Evolutionary conservation across 2,888 invertebrate species (phyloP).

Genomic region (Oligia strigilis): DNA sequence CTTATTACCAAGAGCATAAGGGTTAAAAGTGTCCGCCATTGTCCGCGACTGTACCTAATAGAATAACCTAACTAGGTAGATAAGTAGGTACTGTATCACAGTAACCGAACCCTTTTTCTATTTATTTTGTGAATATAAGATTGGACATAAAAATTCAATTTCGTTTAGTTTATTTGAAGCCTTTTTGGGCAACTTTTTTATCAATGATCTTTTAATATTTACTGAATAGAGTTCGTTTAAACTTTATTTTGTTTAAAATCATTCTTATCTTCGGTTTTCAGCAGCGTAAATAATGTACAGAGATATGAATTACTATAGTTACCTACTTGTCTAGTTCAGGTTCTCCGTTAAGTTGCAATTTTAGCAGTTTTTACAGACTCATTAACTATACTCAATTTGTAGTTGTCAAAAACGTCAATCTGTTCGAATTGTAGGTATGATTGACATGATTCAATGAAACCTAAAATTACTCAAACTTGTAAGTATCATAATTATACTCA

Average conservation of each 20-base stretch:
- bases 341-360: no score
- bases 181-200: constrained; percentile 32
- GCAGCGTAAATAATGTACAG: neutral
- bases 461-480: neutral
- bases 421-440: neutral
- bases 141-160: constrained; percentile 51
- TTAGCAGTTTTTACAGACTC: neutral
- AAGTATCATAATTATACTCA: neutral
- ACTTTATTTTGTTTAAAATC: constrained; percentile 19
- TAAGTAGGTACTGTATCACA: constrained; percentile 18
- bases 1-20: no score
- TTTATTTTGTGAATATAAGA: constrained; percentile 48
- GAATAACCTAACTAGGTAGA: neutral
- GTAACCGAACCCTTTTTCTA: constrained; percentile 49
- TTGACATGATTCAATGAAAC: neutral
- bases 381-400: neutral
- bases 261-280: neutral
- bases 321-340: neutral
- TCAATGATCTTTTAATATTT: constrained; percentile 25
- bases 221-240: constrained; percentile 9
- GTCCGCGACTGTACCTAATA: neutral
- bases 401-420: neutral
- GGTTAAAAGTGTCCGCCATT: no score
- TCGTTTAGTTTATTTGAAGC: constrained; percentile 39
- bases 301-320: neutral